phyloP scores from a whole-genome alignment of 2,888 invertebrate genomes.

The Hyposoter didymator region DNA sequence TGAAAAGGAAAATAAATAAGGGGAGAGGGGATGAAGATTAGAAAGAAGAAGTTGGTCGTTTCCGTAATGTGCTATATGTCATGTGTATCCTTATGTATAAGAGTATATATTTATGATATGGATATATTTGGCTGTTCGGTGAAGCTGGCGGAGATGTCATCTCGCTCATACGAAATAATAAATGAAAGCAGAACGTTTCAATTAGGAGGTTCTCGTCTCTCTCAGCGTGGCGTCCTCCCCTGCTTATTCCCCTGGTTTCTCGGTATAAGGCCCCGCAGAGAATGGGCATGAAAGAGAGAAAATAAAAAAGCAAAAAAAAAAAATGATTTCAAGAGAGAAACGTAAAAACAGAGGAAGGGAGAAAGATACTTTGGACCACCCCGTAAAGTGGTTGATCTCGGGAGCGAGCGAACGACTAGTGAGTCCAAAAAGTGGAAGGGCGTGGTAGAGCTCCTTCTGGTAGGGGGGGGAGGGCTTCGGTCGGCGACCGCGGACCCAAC shows the following conservation, averaged over 20 bases:
- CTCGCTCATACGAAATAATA: conserved; percentile 77
- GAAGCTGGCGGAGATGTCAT: conserved; percentile 75
- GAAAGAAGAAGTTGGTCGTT: conserved; percentile 32
- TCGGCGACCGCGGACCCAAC: conserved; percentile 52
- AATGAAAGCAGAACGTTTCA: conserved; percentile 81
- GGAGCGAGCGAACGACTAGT: conserved; percentile 34
- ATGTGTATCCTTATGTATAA: not conserved
- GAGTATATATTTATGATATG: not conserved
- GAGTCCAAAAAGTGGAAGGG: conserved; percentile 52
- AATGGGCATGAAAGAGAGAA: conserved; percentile 38
- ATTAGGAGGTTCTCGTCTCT: conserved; percentile 81
- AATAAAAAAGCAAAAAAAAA: conserved; percentile 13
- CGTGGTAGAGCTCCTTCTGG: not conserved
- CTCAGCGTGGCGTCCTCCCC: conserved; percentile 77
- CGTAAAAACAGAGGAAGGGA: conserved; percentile 21
- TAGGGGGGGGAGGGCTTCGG: conserved; percentile 28
- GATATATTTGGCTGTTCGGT: conserved; percentile 23
- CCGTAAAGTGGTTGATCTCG: conserved; percentile 67
- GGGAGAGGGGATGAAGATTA: not conserved
- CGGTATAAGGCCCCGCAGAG: conserved; percentile 46
- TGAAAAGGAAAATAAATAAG: conserved; percentile 24
- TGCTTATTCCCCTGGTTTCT: conserved; percentile 56
- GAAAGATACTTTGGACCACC: conserved; percentile 74
- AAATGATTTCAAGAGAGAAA: conserved; percentile 19
- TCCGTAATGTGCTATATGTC: not conserved